Evolutionary conservation across 2,797 vertebrate genomes (phyloP).

Genomic region (Hyperoplus lanceolatus): DNA sequence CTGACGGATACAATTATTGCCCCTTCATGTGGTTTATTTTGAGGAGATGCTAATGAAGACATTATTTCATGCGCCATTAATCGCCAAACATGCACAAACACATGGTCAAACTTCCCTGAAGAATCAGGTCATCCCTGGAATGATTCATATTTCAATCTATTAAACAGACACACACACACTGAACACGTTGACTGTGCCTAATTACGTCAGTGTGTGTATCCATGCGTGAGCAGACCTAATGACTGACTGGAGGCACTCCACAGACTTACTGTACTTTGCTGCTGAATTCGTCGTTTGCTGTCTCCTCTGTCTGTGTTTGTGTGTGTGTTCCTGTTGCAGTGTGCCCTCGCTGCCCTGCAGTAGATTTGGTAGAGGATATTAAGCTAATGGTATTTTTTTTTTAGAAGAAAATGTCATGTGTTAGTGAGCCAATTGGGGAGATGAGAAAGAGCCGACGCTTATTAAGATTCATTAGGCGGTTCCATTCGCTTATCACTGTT

Average conservation of each 20-base stretch:
- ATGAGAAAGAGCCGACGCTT: background rate
- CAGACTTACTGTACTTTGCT: constrained; percentile 54
- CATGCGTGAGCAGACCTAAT: constrained; percentile 67
- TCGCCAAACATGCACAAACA: constrained; percentile 21
- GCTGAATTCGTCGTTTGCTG: constrained; percentile 30
- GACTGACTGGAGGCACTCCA: constrained; percentile 64
- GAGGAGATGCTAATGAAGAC: constrained; percentile 71
- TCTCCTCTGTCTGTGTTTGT: constrained; percentile 24
- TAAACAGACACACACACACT: constrained; percentile 42
- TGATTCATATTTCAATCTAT: constrained; percentile 66
- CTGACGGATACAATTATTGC: constrained; percentile 75
- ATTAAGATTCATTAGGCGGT: constrained; percentile 59
- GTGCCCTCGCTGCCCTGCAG: constrained; percentile 44
- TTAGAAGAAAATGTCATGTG: constrained; percentile 67
- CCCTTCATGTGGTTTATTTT: constrained; percentile 63
- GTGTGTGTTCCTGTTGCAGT: constrained; percentile 25
- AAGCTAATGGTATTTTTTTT: constrained; percentile 75
- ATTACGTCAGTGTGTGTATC: constrained; percentile 67
- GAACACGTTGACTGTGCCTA: constrained; percentile 48
- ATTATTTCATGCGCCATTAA: constrained; percentile 73
- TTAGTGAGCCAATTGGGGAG: constrained; percentile 41
- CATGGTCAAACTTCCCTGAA: constrained; percentile 56
- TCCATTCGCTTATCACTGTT: constrained; percentile 42
- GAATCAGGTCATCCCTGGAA: constrained; percentile 71
- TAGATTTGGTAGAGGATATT: constrained; percentile 51